Conservation (phyloP, 2,797 vertebrate genomes). For the Sebastes oblongus region DNA sequence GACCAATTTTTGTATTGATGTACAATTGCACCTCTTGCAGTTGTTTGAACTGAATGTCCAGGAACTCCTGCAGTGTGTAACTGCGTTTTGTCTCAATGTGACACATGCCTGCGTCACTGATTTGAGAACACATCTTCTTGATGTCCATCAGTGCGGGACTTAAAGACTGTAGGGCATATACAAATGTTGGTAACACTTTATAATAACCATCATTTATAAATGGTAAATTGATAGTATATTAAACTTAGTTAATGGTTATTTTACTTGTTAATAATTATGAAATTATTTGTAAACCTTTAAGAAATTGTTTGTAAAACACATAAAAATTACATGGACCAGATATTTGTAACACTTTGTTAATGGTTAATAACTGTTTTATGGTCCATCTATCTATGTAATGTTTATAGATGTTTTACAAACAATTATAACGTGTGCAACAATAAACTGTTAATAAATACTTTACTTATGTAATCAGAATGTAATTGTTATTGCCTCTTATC, state of each 20-base stretch:
- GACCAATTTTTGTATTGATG: neutral
- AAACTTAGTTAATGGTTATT: no score
- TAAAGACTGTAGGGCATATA: constrained; percentile 74
- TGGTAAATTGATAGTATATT: neutral
- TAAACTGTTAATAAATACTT: no score
- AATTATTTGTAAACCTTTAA: neutral
- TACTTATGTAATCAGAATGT: no score
- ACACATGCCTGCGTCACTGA: constrained; percentile 81
- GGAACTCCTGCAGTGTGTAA: constrained; percentile 85
- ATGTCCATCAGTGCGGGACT: constrained; percentile 85
- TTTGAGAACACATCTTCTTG: constrained; percentile 84
- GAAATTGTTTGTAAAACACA: no score
- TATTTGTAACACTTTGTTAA: no score
- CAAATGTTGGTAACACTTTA: neutral
- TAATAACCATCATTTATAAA: neutral
- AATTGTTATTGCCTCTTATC: no score
- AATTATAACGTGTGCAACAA: no score
- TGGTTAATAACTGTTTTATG: no score
- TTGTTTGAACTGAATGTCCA: constrained; percentile 71
- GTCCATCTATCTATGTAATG: no score
- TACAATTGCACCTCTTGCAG: constrained; percentile 77
- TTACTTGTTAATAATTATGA: no score
- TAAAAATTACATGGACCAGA: no score
- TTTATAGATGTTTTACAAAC: no score
- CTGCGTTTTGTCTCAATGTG: constrained; percentile 78